Conservation (phyloP, 2,888 invertebrate genomes). For the Petrolisthes cinctipes region DNA sequence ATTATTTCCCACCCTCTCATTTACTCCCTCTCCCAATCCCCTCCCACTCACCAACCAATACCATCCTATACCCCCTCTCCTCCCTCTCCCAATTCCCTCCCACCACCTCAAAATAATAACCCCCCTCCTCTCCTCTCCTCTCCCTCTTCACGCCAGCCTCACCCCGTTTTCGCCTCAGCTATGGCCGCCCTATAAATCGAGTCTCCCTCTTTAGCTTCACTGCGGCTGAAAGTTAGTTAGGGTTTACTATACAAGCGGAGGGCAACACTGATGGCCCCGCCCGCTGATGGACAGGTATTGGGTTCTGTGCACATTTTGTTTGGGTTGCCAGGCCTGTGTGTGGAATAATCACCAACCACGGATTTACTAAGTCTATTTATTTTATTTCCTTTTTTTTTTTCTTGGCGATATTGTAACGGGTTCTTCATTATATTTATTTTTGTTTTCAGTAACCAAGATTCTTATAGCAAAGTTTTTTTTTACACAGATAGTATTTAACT, state of each 20-base stretch:
- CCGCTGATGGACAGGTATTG: neutral
- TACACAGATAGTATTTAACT: too few relatives aligned
- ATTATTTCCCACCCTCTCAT: neutral
- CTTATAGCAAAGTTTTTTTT: too few relatives aligned
- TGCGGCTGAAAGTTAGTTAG: neutral
- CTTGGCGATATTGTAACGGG: neutral
- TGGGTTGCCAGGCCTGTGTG: neutral
- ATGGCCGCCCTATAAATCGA: neutral
- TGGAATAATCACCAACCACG: neutral
- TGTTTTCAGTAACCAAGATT: too few relatives aligned
- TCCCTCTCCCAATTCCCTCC: neutral
- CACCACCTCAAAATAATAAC: neutral
- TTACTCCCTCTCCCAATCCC: constrained; percentile 5
- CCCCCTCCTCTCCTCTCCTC: constrained; percentile 14
- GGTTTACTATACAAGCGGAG: neutral
- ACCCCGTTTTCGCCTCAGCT: neutral
- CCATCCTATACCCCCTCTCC: neutral
- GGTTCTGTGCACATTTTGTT: neutral
- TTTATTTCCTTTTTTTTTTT: neutral
- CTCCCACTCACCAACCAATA: constrained; percentile 21
- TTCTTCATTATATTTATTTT: neutral
- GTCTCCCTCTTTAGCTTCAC: neutral
- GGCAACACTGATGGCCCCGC: neutral
- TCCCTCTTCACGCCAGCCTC: neutral
- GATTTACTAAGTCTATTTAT: neutral